phyloP scores from a whole-genome alignment of 1,140 invertebrate species.

The Hyles euphorbiae region DNA sequence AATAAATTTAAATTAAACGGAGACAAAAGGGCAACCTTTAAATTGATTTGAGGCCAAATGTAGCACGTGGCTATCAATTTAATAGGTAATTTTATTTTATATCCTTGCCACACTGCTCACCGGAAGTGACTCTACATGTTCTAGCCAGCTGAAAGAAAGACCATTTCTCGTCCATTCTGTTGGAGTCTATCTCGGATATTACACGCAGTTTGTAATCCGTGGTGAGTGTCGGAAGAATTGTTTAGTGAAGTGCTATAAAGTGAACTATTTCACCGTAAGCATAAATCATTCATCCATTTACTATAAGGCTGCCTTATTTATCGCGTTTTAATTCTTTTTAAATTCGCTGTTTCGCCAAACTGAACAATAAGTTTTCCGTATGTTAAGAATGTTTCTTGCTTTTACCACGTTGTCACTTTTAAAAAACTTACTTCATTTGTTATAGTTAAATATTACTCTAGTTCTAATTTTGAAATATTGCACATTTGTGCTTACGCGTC shows the following conservation, averaged over 20 bases:
- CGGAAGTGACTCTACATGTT: slow-evolving; percentile 57
- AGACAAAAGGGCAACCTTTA: too few relatives aligned
- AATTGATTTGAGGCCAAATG: too few relatives aligned
- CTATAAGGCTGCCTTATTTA: background rate
- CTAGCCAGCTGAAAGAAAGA: slow-evolving; percentile 59
- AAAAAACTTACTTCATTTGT: slow-evolving; percentile 25
- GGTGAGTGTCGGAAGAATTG: slow-evolving; percentile 67
- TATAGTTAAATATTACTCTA: slow-evolving; percentile 18
- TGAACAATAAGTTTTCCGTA: background rate
- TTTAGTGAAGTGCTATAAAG: slow-evolving; percentile 62
- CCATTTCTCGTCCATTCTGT: slow-evolving; percentile 75
- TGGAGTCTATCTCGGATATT: slow-evolving; percentile 73
- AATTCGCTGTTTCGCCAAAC: background rate
- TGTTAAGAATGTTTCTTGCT: too few relatives aligned
- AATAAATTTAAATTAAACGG: too few relatives aligned
- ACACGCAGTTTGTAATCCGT: slow-evolving; percentile 65
- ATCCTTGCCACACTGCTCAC: slow-evolving; percentile 35
- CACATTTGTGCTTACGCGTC: slow-evolving; percentile 67
- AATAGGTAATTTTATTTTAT: slow-evolving; percentile 19
- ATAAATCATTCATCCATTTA: slow-evolving; percentile 22
- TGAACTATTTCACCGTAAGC: slow-evolving; percentile 30
- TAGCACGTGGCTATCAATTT: background rate
- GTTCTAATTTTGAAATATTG: slow-evolving; percentile 30
- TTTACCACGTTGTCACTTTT: slow-evolving; percentile 10
- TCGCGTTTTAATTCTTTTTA: background rate